Evolutionary conservation across 2,113 vertebrate species (phyloP).

Genomic region (Python bivittatus): DNA sequence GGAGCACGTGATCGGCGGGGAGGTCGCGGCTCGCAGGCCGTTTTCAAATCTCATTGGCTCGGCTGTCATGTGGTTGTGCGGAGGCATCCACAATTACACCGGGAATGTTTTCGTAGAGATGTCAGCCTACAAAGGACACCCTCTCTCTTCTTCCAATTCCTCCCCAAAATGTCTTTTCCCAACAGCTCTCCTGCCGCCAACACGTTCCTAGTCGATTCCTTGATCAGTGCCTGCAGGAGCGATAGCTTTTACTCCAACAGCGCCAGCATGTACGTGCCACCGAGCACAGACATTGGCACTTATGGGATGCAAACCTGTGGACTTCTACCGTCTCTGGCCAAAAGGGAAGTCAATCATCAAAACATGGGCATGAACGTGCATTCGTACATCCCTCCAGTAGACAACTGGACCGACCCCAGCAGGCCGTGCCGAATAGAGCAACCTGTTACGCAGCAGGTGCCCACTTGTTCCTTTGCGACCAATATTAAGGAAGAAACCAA

Average conservation of each 20-base stretch:
- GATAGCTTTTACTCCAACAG: constrained; percentile 97
- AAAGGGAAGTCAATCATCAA: constrained; percentile 98
- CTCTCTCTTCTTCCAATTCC: constrained; percentile 93
- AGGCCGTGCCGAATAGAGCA: constrained; percentile 95
- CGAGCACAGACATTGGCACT: constrained; percentile 96
- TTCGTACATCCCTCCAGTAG: constrained; percentile 98
- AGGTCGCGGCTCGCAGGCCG: constrained; percentile 94
- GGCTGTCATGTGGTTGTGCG: constrained; percentile 96
- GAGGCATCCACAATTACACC: constrained; percentile 95
- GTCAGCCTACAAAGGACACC: constrained; percentile 99
- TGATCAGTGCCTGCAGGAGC: constrained; percentile 97
- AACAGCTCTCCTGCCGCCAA: constrained; percentile 98
- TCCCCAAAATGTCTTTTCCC: constrained; percentile 99
- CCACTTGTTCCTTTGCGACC: constrained; percentile 95
- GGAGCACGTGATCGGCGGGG: constrained; percentile 80
- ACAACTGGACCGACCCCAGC: constrained; percentile 96
- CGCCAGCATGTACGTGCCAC: constrained; percentile 98
- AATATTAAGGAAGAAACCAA: constrained; percentile 98
- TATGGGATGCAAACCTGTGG: constrained; percentile 99
- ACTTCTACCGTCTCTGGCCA: constrained; percentile 98
- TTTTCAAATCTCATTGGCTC: constrained; percentile 99
- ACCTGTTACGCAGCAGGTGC: constrained; percentile 92
- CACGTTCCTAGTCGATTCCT: constrained; percentile 98
- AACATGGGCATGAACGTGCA: constrained; percentile 98
- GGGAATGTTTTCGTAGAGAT: constrained; percentile 99